Conservation (phyloP, 2,797 vertebrate genomes). For the Tragopan temminckii region DNA sequence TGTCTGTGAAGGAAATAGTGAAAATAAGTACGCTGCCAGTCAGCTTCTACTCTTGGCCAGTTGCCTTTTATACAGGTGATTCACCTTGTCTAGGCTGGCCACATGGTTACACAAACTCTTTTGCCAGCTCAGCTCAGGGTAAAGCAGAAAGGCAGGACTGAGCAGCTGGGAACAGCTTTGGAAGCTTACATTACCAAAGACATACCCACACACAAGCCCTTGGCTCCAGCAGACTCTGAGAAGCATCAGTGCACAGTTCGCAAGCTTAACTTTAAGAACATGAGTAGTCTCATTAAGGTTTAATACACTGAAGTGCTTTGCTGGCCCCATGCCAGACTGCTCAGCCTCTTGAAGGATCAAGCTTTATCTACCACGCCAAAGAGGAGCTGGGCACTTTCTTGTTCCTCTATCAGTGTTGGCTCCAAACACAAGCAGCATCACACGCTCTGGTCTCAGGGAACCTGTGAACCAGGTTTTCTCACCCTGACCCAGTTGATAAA, state of each 20-base stretch:
- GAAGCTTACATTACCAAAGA: fast-evolving
- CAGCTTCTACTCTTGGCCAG: neutral
- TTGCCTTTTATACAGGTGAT: neutral
- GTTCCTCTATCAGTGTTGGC: neutral
- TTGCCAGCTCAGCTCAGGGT: neutral
- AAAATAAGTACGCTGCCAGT: neutral
- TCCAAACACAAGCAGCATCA: neutral
- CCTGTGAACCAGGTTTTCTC: neutral
- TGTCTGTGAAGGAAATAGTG: neutral
- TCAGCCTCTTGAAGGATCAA: neutral
- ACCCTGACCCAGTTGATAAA: constrained; percentile 36
- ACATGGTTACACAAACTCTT: fast-evolving
- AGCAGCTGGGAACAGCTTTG: neutral
- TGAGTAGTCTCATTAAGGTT: neutral
- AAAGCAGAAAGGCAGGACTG: neutral
- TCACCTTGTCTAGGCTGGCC: fast-evolving
- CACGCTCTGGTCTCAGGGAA: neutral
- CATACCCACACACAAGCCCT: neutral
- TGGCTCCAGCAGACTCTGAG: neutral
- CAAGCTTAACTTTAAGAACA: neutral
- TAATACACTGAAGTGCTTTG: neutral
- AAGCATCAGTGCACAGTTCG: neutral
- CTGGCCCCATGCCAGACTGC: neutral
- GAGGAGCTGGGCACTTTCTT: neutral
- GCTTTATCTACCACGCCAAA: neutral